Base-by-base conservation (phyloP, 2,888 invertebrate species). In the Lepidonotus clava region DNA sequence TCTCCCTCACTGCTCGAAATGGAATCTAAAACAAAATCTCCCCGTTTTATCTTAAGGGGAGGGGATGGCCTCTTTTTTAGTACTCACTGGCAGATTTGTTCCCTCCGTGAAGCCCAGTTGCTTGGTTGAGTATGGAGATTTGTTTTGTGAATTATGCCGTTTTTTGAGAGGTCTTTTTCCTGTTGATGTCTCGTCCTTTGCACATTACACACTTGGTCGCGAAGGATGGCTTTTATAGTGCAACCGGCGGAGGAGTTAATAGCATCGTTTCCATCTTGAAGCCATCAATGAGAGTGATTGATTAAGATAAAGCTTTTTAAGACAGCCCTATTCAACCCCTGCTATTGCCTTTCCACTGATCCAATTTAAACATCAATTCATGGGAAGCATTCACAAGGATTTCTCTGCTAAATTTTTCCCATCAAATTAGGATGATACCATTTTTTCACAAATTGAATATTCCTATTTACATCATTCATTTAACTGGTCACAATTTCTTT, bases 331-430 rank as follows among this genome's bases (percentile, higher is more conserved):
- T 71, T 71, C 71, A 71, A 18, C 18, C 18, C 18, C 18, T 71
- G 38, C 71, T 71, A 38, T 18, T 36, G 21, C 46, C 34, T 34
- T 71, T 38, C 14, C 38, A 36, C 71, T 38, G 36, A 36, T 71
- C 38, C 18, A 34, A 71, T 71, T 71, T 71, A 71, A 71, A 71
- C 36, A 71, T 18, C 18, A 71, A 71, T 71, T 71, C 71, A 38
- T 38, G 34, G 34, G 14, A 21, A 36, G 34, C 24, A 1, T 24
- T 66, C n/a, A 24, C 8, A 66, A 28, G 66, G 28, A 24, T 46
- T 18, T 46, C 46, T 46, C 46, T 46, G 8, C 46, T 46, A 11
- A 8, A 8, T 46, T 46, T 46, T 18, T 46, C 18, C 18, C 18
- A 11, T 11, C 8, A 46, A 18, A 46, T 46, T 18, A 11, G 46